Evolutionary conservation across 2,113 vertebrate species (phyloP).

Genomic region (Struthio camelus): DNA sequence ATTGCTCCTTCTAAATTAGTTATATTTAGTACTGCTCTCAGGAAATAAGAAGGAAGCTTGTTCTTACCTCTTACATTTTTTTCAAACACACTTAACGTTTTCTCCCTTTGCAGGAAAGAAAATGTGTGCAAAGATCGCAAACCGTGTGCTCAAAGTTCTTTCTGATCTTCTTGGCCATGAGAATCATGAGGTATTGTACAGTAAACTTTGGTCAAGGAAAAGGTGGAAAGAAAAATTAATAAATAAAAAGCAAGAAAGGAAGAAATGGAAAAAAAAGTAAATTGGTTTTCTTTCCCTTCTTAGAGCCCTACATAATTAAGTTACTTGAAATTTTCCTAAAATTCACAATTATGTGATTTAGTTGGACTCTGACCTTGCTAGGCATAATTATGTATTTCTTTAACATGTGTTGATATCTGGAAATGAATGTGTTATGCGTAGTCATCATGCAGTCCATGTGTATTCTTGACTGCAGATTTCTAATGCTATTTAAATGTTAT

Average conservation of each 20-base stretch:
- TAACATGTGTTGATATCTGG: not conserved
- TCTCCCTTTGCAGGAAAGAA: conserved; percentile 83
- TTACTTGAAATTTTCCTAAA: not conserved
- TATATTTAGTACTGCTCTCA: not conserved
- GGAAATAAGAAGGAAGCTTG: not conserved
- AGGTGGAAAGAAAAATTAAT: not conserved
- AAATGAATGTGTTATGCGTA: not conserved
- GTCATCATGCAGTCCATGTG: not conserved
- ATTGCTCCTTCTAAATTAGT: not conserved
- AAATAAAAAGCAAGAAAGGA: not conserved
- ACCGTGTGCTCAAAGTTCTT: conserved; percentile 88
- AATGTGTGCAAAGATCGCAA: conserved; percentile 85
- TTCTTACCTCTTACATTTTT: not conserved
- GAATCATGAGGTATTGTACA: conserved; percentile 86
- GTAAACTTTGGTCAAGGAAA: not conserved
- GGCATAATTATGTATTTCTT: not conserved
- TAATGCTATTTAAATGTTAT: not conserved
- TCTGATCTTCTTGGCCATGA: conserved; percentile 94
- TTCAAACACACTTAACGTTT: not conserved
- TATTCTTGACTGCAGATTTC: not conserved
- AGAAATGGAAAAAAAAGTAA: not conserved
- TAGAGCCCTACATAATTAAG: not conserved
- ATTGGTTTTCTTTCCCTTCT: not conserved
- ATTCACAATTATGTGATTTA: not conserved
- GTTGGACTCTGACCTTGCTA: not conserved